Percentiles rank a stretch among this genome's conserved stretches.
Evolutionary conservation across 2,797 vertebrate species (phyloP).

Genomic region (Otolemur crassicaudatus): DNA sequence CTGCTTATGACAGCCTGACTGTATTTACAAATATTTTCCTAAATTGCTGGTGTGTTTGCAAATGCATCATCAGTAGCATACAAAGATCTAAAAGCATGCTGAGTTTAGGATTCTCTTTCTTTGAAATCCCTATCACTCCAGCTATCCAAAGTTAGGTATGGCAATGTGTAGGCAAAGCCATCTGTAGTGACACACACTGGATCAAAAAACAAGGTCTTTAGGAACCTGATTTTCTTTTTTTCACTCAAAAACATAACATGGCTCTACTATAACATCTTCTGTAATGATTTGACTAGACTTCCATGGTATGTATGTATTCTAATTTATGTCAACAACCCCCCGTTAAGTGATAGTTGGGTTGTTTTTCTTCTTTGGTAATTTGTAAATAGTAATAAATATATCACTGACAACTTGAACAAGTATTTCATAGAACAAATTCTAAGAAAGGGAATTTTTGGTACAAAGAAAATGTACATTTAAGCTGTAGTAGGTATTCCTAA

Average conservation of each 20-base stretch:
- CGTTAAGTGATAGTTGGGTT: not conserved
- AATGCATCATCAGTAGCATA: not conserved
- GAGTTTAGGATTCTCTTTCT: not conserved
- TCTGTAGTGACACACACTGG: not conserved
- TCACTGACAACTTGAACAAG: constrained; percentile 17
- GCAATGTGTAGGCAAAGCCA: not conserved
- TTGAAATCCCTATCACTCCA: not conserved
- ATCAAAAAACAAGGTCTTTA: not conserved
- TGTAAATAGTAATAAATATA: not conserved
- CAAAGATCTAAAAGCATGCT: not conserved
- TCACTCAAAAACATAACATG: not conserved
- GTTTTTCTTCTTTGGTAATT: not conserved
- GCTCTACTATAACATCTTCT: not conserved
- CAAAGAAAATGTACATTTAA: constrained; percentile 27
- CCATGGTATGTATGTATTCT: not conserved
- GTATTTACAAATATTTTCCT: not conserved
- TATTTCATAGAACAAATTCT: constrained; percentile 46
- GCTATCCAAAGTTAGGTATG: not conserved
- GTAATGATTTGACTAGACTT: not conserved
- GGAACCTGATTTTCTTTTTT: constrained; percentile 13
- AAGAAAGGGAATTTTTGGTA: not conserved
- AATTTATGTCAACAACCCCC: not conserved
- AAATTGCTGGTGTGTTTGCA: not conserved
- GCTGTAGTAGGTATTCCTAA: not conserved
- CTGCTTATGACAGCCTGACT: not conserved